Base-by-base conservation (phyloP, 2,888 invertebrate genomes). In the Odiellus spinosus region DNA sequence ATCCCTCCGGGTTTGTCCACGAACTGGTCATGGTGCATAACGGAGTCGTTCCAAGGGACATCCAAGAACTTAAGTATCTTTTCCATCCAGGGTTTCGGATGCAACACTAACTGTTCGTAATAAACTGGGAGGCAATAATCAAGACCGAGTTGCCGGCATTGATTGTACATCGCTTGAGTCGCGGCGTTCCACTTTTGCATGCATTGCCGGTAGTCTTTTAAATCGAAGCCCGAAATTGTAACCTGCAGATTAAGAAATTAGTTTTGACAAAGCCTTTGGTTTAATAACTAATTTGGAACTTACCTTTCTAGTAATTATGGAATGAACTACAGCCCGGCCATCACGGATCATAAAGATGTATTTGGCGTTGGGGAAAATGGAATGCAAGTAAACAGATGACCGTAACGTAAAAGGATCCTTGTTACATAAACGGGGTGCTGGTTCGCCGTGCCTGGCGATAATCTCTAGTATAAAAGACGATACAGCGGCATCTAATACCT, bases 291-390 rank as follows among this genome's bases (percentile, higher is more conserved):
- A n/a, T 34, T 34, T 34, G n/a, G 11, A 34, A 34, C 18, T 12
- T 61, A 84, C 86, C 76, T 91, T 87, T 59, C 96, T 75, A 44
- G 86, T 83, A 63, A 98, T 95, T 65, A 98, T 93, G 54, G 95
- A 96, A 72, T 98, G 95, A 52, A 95, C 95, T 19, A 95, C 93
- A 52, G 96, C 98, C 54, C 98, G 77, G 20, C 96, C 96, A 67
- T 98, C 98, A 54, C 98, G 80, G 59, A 96, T 81, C 91, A 96
- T 93, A 68, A 96, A 86, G 59, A 98, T 75, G 70, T 93, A 98
- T 71, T 95, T 95, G 49, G 93, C 83, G 65, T 91, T 90, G 40
- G 98, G 96, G 71, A 98, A 99, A 51, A 98, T 73, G 64, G 87
- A 83, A 54, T 85, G 77, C 59, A 99, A 80, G 68, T 88, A 96